Evolutionary conservation across 1,140 invertebrate genomes (phyloP).

Genomic region (Bursaphelenchus mucronatus): DNA sequence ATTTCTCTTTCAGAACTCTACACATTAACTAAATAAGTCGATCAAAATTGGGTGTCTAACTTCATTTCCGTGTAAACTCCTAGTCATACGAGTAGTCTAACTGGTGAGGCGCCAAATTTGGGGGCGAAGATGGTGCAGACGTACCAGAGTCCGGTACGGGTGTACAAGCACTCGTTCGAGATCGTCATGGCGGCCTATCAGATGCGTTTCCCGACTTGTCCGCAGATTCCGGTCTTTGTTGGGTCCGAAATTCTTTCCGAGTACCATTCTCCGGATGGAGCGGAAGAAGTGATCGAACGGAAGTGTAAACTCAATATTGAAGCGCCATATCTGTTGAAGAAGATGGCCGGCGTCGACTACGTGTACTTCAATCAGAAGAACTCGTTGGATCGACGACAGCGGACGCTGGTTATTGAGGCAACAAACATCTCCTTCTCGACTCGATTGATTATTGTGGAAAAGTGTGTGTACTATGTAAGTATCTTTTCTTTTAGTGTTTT

Average conservation of each 20-base stretch:
- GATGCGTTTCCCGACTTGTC: conserved; percentile 80
- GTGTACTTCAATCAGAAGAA: conserved; percentile 90
- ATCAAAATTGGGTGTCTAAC: too few relatives aligned
- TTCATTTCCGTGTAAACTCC: too few relatives aligned
- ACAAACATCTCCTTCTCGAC: conserved; percentile 85
- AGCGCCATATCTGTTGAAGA: conserved; percentile 89
- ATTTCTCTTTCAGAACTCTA: too few relatives aligned
- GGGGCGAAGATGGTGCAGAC: conserved; percentile 80
- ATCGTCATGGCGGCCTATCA: conserved; percentile 78
- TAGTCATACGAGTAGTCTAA: too few relatives aligned
- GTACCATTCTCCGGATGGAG: conserved; percentile 73
- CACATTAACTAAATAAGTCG: too few relatives aligned
- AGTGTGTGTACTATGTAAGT: conserved; percentile 85
- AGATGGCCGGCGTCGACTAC: conserved; percentile 89
- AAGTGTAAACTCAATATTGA: conserved; percentile 87
- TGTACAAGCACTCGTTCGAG: conserved; percentile 93
- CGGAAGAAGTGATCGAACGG: conserved; percentile 76
- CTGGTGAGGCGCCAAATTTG: background rate
- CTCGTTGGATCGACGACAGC: conserved; percentile 73
- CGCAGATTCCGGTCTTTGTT: conserved; percentile 88
- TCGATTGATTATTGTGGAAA: conserved; percentile 80
- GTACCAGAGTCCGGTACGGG: conserved; percentile 86
- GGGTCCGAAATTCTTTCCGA: conserved; percentile 80
- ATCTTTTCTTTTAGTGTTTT: conserved; percentile 4
- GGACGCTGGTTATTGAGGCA: conserved; percentile 82